phyloP scores from a whole-genome alignment of 2,888 invertebrate species.

The Ophion ellenae region DNA sequence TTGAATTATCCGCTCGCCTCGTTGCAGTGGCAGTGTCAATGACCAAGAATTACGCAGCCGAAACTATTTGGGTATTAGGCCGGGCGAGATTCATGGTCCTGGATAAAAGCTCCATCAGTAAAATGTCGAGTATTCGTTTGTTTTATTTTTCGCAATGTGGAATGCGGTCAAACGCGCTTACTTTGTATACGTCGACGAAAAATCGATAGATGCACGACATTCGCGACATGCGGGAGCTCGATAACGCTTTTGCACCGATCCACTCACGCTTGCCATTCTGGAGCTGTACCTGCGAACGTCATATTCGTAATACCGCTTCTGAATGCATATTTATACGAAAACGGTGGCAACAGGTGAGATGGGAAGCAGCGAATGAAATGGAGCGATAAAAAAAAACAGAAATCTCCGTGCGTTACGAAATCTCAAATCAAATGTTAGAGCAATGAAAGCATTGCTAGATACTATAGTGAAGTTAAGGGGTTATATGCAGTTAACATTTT shows the following conservation, averaged over 20 bases:
- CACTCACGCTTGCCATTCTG: neutral
- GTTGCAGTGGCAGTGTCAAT: no score
- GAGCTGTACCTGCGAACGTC: neutral
- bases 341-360: no score
- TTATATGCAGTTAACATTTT: no score
- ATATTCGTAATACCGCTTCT: conserved; percentile 1
- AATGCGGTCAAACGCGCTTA: conserved; percentile 28
- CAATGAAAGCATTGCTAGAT: no score
- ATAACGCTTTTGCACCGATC: conserved; percentile 28
- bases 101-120: neutral
- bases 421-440: no score
- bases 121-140: conserved; percentile 5
- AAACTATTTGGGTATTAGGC: neutral
- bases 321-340: conserved; percentile 1
- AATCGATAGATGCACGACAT: conserved; percentile 52
- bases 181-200: conserved; percentile 18
- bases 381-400: no score
- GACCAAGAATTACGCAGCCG: no score
- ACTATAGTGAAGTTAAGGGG: no score
- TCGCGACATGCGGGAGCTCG: conserved; percentile 28
- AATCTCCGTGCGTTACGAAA: no score
- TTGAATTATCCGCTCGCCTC: no score
- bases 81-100: neutral
- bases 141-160: conserved; percentile 20
- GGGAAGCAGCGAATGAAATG: no score